phyloP scores from a whole-genome alignment of 2,113 vertebrate genomes.

The Casuarius casuarius region DNA sequence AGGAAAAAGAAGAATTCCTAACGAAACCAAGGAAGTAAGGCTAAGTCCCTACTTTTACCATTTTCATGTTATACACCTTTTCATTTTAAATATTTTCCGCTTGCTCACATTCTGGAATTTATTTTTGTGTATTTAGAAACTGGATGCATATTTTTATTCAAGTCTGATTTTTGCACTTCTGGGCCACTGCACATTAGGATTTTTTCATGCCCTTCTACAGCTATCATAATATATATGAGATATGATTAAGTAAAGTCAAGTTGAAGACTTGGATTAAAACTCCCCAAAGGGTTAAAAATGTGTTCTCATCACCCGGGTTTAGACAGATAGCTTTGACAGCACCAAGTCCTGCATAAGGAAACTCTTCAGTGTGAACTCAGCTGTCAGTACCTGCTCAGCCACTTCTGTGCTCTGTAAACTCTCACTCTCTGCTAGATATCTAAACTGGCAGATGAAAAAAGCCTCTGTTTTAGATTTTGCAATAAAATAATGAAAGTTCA shows the following conservation, averaged over 20 bases:
- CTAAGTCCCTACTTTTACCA: not conserved
- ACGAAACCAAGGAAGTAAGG: not conserved
- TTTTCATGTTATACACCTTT: not conserved
- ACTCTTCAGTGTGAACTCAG: constrained; percentile 32
- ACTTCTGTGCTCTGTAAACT: constrained; percentile 27
- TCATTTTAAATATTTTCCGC: not conserved
- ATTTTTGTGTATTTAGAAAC: not conserved
- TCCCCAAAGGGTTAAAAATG: constrained; percentile 50
- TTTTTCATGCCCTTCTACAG: constrained; percentile 23
- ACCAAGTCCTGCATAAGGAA: constrained; percentile 41
- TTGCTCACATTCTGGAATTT: not conserved
- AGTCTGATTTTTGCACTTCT: constrained; percentile 14
- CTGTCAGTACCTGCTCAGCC: constrained; percentile 56
- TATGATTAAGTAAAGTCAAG: constrained; percentile 26
- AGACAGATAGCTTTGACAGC: constrained; percentile 50
- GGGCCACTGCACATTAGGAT: not conserved
- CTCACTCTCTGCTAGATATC: constrained; percentile 29
- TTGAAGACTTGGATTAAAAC: constrained; percentile 19
- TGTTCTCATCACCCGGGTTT: not conserved
- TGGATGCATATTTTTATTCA: not conserved
- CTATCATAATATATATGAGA: not conserved
- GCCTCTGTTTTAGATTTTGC: constrained; percentile 17
- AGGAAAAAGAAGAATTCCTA: not conserved
- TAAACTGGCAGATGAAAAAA: constrained; percentile 48
- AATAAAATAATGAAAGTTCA: constrained; percentile 46